A percentile compares a stretch with the other conserved stretches of the same genome.
These are phyloP conservation scores for Gadus macrocephalus DNA, from an alignment of 2,113 vertebrate genomes.

Conservation along the genomic window DNA sequence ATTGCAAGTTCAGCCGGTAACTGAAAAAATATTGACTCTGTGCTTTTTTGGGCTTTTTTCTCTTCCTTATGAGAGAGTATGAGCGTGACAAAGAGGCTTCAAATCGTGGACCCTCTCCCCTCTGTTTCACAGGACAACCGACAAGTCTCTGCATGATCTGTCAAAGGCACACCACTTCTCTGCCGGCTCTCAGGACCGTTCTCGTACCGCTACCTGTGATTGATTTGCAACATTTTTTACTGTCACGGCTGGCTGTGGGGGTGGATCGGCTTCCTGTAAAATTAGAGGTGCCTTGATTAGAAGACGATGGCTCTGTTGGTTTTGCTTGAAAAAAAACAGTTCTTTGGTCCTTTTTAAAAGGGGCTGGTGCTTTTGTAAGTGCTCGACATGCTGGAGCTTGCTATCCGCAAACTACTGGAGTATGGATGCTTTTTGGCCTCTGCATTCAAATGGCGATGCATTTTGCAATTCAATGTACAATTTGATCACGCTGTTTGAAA, in stretches of 20 bases:
- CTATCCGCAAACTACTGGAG: too few relatives aligned
- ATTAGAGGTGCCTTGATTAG: slow-evolving; percentile 46
- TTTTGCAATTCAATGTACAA: too few relatives aligned
- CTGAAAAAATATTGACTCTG: not conserved
- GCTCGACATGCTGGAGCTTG: too few relatives aligned
- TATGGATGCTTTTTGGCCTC: too few relatives aligned
- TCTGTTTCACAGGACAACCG: slow-evolving; percentile 38
- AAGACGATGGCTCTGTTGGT: slow-evolving; percentile 21
- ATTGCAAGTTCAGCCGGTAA: too few relatives aligned
- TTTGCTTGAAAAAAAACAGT: not conserved
- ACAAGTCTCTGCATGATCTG: slow-evolving; percentile 53
- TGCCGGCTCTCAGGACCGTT: slow-evolving; percentile 36
- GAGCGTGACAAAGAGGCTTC: not conserved
- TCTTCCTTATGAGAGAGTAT: too few relatives aligned
- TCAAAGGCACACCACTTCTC: slow-evolving; percentile 23
- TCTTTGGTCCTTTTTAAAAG: slow-evolving; percentile 22
- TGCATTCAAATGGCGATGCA: too few relatives aligned
- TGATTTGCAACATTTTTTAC: slow-evolving; percentile 61
- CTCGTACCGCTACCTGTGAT: slow-evolving; percentile 45
- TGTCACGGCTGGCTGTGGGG: slow-evolving; percentile 52
- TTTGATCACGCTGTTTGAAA: too few relatives aligned
- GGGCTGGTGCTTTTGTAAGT: too few relatives aligned
- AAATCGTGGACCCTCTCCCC: slow-evolving; percentile 23
- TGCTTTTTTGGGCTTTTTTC: not conserved
- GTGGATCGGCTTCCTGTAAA: slow-evolving; percentile 46